Percentiles rank a stretch among this genome's conserved stretches.
These are phyloP conservation scores for Parapsyche elsis DNA, from an alignment of 1,140 invertebrate genomes.

Conservation along the genomic window DNA sequence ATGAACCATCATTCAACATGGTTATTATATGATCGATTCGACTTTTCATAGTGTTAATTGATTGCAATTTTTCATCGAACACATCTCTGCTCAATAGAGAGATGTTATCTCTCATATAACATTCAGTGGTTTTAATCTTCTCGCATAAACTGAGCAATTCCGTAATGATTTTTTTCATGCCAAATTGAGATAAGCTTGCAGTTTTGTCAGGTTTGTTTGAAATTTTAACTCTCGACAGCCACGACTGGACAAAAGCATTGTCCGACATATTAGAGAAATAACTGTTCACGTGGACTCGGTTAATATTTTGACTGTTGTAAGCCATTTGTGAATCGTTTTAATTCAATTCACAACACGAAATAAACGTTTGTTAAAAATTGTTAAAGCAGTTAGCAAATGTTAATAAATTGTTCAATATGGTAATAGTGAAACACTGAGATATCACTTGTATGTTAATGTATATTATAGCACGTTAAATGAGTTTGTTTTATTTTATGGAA, in stretches of 20 bases:
- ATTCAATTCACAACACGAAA: not conserved
- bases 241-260: not conserved
- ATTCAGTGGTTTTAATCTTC: slow-evolving; percentile 63
- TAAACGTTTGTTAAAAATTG: not conserved
- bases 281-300: not conserved
- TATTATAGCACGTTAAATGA: slow-evolving; percentile 17
- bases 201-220: not conserved
- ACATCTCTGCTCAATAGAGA: slow-evolving; percentile 64
- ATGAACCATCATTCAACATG: slow-evolving; percentile 60
- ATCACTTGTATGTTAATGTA: not conserved
- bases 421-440: not conserved
- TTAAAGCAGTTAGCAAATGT: not conserved
- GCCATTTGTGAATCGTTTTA: not conserved
- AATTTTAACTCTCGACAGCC: not conserved
- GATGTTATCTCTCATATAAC: slow-evolving; percentile 63
- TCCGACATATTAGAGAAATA: not conserved
- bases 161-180: not conserved
- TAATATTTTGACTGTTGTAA: not conserved
- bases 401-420: not conserved
- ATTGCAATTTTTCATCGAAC: slow-evolving; percentile 66
- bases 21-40: slow-evolving; percentile 63
- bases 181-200: not conserved
- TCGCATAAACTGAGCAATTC: slow-evolving; percentile 56
- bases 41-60: slow-evolving; percentile 65
- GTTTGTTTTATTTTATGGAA: not conserved